Conservation (phyloP, 2,113 vertebrate species). For the Hemichromis elongatus region DNA sequence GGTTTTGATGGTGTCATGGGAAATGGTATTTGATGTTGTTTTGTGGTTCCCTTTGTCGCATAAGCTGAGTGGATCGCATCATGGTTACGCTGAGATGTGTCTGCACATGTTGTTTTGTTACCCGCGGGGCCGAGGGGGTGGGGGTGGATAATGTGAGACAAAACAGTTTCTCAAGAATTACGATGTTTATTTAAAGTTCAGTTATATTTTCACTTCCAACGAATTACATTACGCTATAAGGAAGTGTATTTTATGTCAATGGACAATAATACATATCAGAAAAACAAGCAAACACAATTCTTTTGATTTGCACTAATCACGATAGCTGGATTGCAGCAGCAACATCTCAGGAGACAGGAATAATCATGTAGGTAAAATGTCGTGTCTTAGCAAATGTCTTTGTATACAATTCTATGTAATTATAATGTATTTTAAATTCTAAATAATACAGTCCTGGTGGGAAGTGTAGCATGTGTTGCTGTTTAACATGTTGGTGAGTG, state of each 20-base stretch:
- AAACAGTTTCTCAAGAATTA: background rate
- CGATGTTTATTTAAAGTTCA: background rate
- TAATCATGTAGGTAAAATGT: background rate
- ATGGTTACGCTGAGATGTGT: background rate
- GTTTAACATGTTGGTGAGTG: background rate
- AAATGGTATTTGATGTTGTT: background rate
- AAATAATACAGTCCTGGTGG: background rate
- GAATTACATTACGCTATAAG: background rate
- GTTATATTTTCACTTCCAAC: background rate
- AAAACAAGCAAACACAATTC: background rate
- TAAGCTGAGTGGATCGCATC: background rate
- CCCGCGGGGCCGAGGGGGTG: rapidly evolving
- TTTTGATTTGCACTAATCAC: background rate
- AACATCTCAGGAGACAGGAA: background rate
- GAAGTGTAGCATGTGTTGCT: background rate
- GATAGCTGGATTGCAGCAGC: background rate
- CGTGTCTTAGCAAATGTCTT: background rate
- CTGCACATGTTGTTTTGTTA: conserved; percentile 15
- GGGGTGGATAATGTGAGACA: background rate
- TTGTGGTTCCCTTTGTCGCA: background rate
- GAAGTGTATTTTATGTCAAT: background rate
- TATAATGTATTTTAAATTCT: background rate
- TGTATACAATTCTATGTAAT: background rate
- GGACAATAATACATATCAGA: background rate
- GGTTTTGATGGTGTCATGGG: conserved; percentile 25